phyloP scores from a whole-genome alignment of 2,113 vertebrate species.

The Mirza zaza region DNA sequence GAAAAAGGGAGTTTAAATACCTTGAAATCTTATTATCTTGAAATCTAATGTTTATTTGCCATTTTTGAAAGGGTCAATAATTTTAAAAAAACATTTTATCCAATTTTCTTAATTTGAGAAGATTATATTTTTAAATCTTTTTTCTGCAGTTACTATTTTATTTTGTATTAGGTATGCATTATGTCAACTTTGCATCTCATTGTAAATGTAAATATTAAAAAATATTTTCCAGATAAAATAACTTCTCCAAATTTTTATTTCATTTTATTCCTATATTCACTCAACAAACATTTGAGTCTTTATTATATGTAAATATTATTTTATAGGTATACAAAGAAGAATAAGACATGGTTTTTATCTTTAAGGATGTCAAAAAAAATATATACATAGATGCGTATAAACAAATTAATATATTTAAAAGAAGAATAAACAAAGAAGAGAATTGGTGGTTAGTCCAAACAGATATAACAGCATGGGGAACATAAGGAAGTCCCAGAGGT shows the following conservation, averaged over 20 bases:
- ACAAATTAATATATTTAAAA: not conserved
- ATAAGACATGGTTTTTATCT: not conserved
- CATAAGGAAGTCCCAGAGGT: not conserved
- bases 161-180: not conserved
- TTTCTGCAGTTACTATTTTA: not conserved
- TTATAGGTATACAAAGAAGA: not conserved
- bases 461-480: not conserved
- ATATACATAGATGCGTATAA: not conserved
- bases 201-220: conserved; percentile 33
- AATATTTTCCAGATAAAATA: not conserved
- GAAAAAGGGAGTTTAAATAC: not conserved
- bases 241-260: not conserved
- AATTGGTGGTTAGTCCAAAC: not conserved
- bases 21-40: not conserved
- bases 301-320: not conserved
- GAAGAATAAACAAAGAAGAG: not conserved
- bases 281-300: not conserved
- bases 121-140: not conserved
- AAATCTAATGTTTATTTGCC: conserved; percentile 20
- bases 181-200: not conserved
- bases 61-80: not conserved
- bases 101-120: not conserved
- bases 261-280: conserved; percentile 31
- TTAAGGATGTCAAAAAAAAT: not conserved
- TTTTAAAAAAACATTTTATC: not conserved